Evolutionary conservation across 2,888 invertebrate genomes (phyloP).

Genomic region (Neoascia interrupta): DNA sequence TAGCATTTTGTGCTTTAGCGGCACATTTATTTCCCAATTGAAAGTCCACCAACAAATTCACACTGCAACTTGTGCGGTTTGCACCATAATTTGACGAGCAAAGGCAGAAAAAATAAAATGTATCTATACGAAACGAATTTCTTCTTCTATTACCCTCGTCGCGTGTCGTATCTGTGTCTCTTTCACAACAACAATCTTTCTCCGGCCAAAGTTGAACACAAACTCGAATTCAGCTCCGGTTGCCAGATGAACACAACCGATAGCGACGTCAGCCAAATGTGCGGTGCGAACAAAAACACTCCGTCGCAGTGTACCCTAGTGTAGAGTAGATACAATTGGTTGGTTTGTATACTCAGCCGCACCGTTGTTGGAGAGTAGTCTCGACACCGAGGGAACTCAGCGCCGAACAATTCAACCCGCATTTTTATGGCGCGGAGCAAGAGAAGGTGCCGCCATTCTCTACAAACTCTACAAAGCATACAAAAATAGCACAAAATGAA

Average conservation of each 20-base stretch:
- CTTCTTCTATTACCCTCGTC: slow-evolving; percentile 29
- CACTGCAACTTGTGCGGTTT: slow-evolving; percentile 39
- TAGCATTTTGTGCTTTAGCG: slow-evolving; percentile 42
- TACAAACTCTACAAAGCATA: slow-evolving; percentile 60
- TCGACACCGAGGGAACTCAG: slow-evolving; percentile 27
- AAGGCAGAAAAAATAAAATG: slow-evolving; percentile 26
- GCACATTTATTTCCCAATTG: slow-evolving; percentile 27
- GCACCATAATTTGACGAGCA: slow-evolving; percentile 35
- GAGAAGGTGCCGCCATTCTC: slow-evolving; percentile 31
- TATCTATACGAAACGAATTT: slow-evolving; percentile 32
- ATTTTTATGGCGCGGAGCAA: slow-evolving; percentile 15
- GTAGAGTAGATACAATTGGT: slow-evolving; percentile 62
- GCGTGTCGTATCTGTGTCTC: slow-evolving; percentile 41
- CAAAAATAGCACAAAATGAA: slow-evolving; percentile 62
- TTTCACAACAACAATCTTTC: slow-evolving; percentile 65
- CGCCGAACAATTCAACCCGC: slow-evolving; percentile 20
- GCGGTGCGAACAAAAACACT: slow-evolving; percentile 59
- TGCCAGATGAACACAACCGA: slow-evolving; percentile 68
- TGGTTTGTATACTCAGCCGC: slow-evolving; percentile 43
- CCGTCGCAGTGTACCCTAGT: slow-evolving; percentile 60
- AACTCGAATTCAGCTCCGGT: slow-evolving; percentile 68
- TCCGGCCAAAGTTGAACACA: slow-evolving; percentile 66
- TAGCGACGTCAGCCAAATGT: slow-evolving; percentile 62
- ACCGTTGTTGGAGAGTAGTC: slow-evolving; percentile 53
- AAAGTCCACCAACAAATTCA: slow-evolving; percentile 9